These are phyloP conservation scores for Gonioctena quinquepunctata DNA, from an alignment of 1,140 invertebrate species.

Conservation along the genomic window DNA sequence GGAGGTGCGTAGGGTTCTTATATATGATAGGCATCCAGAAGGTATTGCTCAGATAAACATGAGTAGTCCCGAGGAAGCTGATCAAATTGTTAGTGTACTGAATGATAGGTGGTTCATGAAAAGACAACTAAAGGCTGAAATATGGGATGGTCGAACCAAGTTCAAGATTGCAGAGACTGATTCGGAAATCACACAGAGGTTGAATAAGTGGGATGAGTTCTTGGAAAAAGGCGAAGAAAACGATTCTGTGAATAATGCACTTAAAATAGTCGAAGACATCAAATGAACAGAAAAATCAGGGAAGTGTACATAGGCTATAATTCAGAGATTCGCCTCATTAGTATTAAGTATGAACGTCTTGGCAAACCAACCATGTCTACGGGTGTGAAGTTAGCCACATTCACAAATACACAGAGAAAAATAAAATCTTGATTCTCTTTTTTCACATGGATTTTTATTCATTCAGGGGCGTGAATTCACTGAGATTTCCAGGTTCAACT, in stretches of 20 bases:
- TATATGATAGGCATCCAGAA: slow-evolving; percentile 94
- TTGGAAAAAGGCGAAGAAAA: slow-evolving; percentile 64
- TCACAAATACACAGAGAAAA: no score
- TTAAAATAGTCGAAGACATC: neutral
- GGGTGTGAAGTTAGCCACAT: no score
- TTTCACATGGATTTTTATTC: no score
- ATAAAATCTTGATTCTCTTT: no score
- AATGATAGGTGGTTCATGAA: slow-evolving; percentile 93
- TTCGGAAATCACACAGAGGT: slow-evolving; percentile 77
- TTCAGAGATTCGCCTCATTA: no score
- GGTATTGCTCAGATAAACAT: slow-evolving; percentile 93
- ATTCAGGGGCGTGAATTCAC: no score
- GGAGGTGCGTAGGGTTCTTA: slow-evolving; percentile 86
- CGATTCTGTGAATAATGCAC: slow-evolving; percentile 36
- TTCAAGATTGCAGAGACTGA: slow-evolving; percentile 92
- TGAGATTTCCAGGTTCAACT: no score
- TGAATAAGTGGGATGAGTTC: slow-evolving; percentile 89
- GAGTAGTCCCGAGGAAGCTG: slow-evolving; percentile 87
- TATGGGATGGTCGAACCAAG: slow-evolving; percentile 96
- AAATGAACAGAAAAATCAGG: no score
- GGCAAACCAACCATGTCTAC: no score
- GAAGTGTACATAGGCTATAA: no score
- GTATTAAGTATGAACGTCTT: no score
- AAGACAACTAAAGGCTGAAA: slow-evolving; percentile 79
- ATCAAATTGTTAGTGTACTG: slow-evolving; percentile 84